phyloP scores from a whole-genome alignment of 2,797 vertebrate species.

The Champsocephalus gunnari region DNA sequence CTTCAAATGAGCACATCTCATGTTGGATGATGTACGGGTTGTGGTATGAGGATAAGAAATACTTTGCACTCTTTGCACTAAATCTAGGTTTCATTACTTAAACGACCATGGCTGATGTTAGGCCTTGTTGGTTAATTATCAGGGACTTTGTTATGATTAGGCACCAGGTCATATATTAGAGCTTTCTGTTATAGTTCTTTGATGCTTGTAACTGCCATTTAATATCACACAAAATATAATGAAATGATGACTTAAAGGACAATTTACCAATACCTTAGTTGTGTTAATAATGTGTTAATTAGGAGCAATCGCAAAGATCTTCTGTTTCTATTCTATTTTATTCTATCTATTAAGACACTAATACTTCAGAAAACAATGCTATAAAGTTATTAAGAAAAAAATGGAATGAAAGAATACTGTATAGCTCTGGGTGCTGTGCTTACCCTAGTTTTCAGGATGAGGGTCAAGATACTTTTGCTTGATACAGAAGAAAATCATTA shows the following conservation, averaged over 20 bases:
- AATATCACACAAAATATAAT: not conserved
- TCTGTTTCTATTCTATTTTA: no score
- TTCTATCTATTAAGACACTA: no score
- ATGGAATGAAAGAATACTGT: no score
- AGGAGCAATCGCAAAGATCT: no score
- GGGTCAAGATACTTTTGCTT: not conserved
- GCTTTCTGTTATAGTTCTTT: not conserved
- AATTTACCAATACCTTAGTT: no score
- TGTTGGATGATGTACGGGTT: not conserved
- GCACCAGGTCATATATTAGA: not conserved
- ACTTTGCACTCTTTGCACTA: no score
- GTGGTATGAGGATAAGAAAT: not conserved
- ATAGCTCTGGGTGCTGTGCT: no score
- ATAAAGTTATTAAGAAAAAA: no score
- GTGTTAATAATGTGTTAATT: no score
- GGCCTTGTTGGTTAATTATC: not conserved
- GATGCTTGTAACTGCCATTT: not conserved
- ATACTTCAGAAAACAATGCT: no score
- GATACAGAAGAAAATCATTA: not conserved
- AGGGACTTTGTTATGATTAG: not conserved
- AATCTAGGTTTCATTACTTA: not conserved
- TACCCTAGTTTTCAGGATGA: no score
- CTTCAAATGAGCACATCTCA: not conserved
- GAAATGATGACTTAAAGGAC: no score
- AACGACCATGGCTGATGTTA: not conserved